Conservation (phyloP, 2,888 invertebrate genomes). For the Autographa pulchrina region DNA sequence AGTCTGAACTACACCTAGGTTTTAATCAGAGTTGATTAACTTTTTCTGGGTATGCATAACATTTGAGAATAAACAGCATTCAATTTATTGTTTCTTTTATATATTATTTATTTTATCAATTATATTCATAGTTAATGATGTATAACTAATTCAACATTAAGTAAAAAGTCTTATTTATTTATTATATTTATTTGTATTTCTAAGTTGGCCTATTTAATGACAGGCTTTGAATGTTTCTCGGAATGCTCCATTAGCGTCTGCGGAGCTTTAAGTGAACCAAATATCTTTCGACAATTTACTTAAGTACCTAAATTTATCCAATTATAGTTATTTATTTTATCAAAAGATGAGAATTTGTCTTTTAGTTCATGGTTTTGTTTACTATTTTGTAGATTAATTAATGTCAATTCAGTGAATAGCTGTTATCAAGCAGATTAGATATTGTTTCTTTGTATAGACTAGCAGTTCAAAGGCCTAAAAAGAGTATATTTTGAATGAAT, state of each 20-base stretch:
- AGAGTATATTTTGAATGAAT: too few relatives aligned
- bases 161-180: conserved; percentile 26
- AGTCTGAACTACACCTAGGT: neutral
- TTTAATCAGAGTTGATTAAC: neutral
- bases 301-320: conserved; percentile 38
- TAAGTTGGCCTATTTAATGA: conserved; percentile 38
- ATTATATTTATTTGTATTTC: too few relatives aligned
- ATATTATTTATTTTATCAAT: too few relatives aligned
- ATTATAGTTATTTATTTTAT: conserved; percentile 34
- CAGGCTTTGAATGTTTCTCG: conserved; percentile 32
- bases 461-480: too few relatives aligned
- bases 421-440: neutral
- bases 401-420: too few relatives aligned
- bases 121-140: conserved; percentile 9
- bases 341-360: neutral
- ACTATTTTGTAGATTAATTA: neutral
- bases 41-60: too few relatives aligned
- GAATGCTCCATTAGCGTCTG: conserved; percentile 43
- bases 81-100: too few relatives aligned
- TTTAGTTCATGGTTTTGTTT: neutral
- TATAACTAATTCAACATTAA: conserved; percentile 21
- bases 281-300: conserved; percentile 35
- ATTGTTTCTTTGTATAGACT: too few relatives aligned
- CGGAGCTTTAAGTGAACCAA: conserved; percentile 35
- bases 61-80: too few relatives aligned